Conservation (phyloP, 2,797 vertebrate genomes). For the Darevskia mixta region DNA sequence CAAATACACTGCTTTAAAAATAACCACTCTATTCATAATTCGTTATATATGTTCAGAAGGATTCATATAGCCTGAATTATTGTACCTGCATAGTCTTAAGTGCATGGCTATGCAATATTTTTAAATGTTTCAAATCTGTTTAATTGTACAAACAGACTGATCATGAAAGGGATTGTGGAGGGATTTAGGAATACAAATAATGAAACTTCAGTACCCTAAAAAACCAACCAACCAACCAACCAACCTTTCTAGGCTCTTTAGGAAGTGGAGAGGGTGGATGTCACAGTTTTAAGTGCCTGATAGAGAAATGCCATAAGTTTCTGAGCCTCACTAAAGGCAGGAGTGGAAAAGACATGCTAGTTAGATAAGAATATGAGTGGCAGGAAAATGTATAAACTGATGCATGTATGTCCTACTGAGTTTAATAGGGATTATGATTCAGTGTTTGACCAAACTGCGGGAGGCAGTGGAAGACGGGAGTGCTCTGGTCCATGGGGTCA, state of each 20-base stretch:
- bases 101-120: not conserved
- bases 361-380: not conserved
- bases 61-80: not conserved
- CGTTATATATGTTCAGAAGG: not conserved
- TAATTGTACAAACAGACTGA: not conserved
- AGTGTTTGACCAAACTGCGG: too few species aligned
- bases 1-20: not conserved
- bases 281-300: not conserved
- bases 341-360: not conserved
- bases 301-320: not conserved
- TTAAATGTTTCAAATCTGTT: not conserved
- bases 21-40: not conserved
- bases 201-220: too few species aligned
- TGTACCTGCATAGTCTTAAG: not conserved
- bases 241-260: too few species aligned
- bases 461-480: too few species aligned
- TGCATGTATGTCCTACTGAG: not conserved
- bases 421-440: not conserved
- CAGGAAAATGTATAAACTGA: not conserved
- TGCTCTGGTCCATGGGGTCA: too few species aligned
- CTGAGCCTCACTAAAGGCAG: not conserved
- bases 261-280: too few species aligned
- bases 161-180: not conserved
- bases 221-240: too few species aligned
- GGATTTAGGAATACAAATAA: too few species aligned